These are phyloP conservation scores for Panagrolaimus sp. DNA, from an alignment of 1,140 invertebrate species.

Conservation along the genomic window DNA sequence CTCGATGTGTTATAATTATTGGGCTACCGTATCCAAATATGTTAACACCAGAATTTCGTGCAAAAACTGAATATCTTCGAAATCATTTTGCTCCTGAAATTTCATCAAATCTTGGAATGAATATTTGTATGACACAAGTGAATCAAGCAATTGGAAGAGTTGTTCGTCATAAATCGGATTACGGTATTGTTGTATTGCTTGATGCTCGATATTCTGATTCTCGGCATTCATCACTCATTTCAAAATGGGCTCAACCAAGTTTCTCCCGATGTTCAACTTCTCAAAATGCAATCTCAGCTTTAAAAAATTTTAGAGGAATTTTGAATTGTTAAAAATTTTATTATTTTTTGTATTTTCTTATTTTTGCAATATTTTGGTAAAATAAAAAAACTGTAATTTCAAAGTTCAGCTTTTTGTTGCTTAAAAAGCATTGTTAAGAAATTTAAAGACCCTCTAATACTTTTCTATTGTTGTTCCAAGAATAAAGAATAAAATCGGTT, in stretches of 20 bases:
- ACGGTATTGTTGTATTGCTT: conserved; percentile 85
- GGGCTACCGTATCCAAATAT: conserved; percentile 87
- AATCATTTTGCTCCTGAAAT: conserved; percentile 22
- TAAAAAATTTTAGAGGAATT: too few species aligned
- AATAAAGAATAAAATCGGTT: too few species aligned
- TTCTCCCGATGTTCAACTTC: not conserved
- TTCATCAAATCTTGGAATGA: conserved; percentile 16
- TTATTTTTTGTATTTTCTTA: too few species aligned
- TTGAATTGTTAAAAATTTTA: too few species aligned
- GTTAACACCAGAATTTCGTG: conserved; percentile 78
- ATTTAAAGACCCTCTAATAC: too few species aligned
- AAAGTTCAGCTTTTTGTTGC: too few species aligned
- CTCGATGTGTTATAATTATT: conserved; percentile 86
- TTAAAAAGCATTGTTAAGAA: too few species aligned
- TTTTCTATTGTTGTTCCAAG: too few species aligned
- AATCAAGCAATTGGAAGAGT: conserved; percentile 94
- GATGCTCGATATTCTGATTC: conserved; percentile 67
- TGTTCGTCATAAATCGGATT: conserved; percentile 84
- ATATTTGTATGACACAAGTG: conserved; percentile 67
- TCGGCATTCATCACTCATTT: conserved; percentile 13
- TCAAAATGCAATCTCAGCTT: too few species aligned
- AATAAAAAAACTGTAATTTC: too few species aligned
- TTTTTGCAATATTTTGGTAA: too few species aligned
- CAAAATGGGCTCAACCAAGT: conserved; percentile 29
- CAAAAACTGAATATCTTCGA: conserved; percentile 73